Conservation (phyloP, 1,140 invertebrate genomes). For the Conus betulinus region DNA sequence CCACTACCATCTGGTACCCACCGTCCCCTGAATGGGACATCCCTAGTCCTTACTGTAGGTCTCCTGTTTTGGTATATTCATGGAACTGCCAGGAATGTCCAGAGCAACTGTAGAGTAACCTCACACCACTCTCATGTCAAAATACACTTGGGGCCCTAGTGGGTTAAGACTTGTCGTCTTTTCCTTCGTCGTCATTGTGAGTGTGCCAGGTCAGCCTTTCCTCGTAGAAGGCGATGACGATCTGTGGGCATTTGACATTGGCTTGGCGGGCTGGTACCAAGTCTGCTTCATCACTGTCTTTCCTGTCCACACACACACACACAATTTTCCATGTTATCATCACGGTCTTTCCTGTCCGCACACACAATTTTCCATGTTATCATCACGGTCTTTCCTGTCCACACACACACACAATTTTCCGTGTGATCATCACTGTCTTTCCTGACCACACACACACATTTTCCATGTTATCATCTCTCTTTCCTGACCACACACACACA, state of each 20-base stretch:
- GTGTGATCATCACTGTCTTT: slow-evolving; percentile 90
- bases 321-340: slow-evolving; percentile 79
- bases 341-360: slow-evolving; percentile 87
- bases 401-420: slow-evolving; percentile 38
- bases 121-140: too few species aligned
- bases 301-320: slow-evolving; percentile 79
- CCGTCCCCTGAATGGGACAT: too few species aligned
- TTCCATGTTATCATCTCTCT: too few species aligned
- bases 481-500: too few species aligned
- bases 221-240: slow-evolving; percentile 97
- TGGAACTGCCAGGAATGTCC: too few species aligned
- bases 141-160: too few species aligned
- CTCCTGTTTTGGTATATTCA: too few species aligned
- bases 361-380: slow-evolving; percentile 70
- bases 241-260: slow-evolving; percentile 93
- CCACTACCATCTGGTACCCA: too few species aligned
- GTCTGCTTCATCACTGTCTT: slow-evolving; percentile 96
- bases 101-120: too few species aligned
- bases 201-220: slow-evolving; percentile 96
- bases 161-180: slow-evolving; percentile 43
- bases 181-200: slow-evolving; percentile 72
- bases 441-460: slow-evolving; percentile 76
- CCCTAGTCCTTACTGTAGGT: too few species aligned
- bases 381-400: slow-evolving; percentile 91
- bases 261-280: slow-evolving; percentile 93